Base-by-base conservation (phyloP, 2,113 vertebrate genomes). In the Tamias sibiricus region DNA sequence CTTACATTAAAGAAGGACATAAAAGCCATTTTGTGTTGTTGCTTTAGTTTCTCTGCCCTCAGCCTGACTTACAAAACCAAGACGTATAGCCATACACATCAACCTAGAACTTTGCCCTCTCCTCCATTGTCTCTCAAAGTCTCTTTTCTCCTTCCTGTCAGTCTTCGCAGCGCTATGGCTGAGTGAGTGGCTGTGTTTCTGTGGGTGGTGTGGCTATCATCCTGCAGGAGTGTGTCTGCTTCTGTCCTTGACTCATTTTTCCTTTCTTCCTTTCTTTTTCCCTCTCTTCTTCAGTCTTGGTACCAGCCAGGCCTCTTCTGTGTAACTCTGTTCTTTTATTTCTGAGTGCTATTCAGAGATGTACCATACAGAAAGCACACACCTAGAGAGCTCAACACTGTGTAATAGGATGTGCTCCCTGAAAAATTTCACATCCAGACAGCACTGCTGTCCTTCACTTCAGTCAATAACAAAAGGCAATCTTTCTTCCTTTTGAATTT, bases 201-300 rank as follows among this genome's bases (percentile, higher is more conserved):
- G 97, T 2, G 4, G 97, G 82, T 80, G 57, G 85, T 92, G 96
- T 59, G 97, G 94, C 97, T 98, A 87, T 97, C 98, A 96, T 98
- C 95, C 96, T 94, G 87, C 92, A 95, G 69, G 96, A 98, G 96
- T 82, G 98, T 95, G 97, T 97, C 98, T 97, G 97, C 86, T 98
- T 98, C 97, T 98, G 98, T 98, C 98, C 98, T 99, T 99, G 98
- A 98, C 98, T 98, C 98, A 98, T 95, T 98, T 98, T 98, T 98
- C 94, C 96, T 98, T 91, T 97, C 90, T 96, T 98, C 97, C 97
- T 94, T 97, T 94, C 89, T 81, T 89, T 82, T 42, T 90, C 72
- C 94, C 87, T 95, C 79, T 97, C 87, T 94, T 95, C 90, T 81
- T 95, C 89, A 32, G 92, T 66, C 98, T 98, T 97, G 97, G 98